A percentile compares a stretch with the other conserved stretches of the same genome.
These are phyloP conservation scores for zebrafish (Danio rerio) DNA, from an alignment of 2,113 vertebrate species.

Conservation along the genomic window DNA sequence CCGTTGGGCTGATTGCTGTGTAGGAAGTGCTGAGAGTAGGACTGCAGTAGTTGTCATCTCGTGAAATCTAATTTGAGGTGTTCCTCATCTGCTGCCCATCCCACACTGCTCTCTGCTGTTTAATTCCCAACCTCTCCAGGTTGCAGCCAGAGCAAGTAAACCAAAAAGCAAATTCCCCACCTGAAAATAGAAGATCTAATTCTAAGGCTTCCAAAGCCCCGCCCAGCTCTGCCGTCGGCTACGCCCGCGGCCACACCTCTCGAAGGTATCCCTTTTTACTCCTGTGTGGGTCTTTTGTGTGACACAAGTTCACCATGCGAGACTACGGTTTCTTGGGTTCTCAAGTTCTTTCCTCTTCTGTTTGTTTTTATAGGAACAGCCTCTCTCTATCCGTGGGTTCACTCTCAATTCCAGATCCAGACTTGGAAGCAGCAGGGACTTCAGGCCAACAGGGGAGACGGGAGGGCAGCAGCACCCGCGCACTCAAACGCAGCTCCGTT, in stretches of 20 bases:
- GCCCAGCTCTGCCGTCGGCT: slow-evolving; percentile 93
- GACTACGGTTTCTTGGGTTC: slow-evolving; percentile 26
- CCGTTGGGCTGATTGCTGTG: neutral
- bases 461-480: slow-evolving; percentile 81
- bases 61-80: slow-evolving; percentile 23
- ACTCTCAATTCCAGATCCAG: slow-evolving; percentile 86
- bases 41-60: slow-evolving; percentile 46
- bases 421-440: slow-evolving; percentile 88
- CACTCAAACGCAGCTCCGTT: slow-evolving; percentile 93
- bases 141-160: slow-evolving; percentile 99
- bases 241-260: slow-evolving; percentile 96
- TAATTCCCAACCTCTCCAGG: slow-evolving; percentile 86
- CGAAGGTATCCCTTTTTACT: slow-evolving; percentile 87
- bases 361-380: slow-evolving; percentile 83
- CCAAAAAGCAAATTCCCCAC: slow-evolving; percentile 97
- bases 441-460: slow-evolving; percentile 91
- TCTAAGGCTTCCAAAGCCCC: slow-evolving; percentile 99
- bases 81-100: slow-evolving; percentile 30
- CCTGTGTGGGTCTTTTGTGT: slow-evolving; percentile 55
- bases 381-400: slow-evolving; percentile 87
- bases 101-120: slow-evolving; percentile 70
- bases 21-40: slow-evolving; percentile 26
- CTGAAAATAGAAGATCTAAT: slow-evolving; percentile 98
- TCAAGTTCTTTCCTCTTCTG: slow-evolving; percentile 47
- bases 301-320: neutral